These are phyloP conservation scores for Oreochromis aureus DNA, from an alignment of 2,113 vertebrate species.

Conservation along the genomic window DNA sequence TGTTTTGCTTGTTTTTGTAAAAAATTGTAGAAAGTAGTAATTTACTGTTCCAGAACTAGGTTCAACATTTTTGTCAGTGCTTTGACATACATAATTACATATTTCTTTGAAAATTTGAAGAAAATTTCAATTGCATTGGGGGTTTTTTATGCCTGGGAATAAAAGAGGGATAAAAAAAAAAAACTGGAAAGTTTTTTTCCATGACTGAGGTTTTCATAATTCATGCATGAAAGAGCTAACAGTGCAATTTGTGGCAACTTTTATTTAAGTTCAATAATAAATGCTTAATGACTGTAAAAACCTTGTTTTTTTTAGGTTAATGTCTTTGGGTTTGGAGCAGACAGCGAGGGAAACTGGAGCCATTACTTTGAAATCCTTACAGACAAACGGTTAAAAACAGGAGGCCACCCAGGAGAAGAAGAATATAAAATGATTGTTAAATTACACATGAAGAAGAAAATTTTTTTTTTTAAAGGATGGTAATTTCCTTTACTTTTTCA, in stretches of 20 bases:
- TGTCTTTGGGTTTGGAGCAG: neutral
- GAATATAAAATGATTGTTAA: neutral
- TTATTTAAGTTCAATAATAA: neutral
- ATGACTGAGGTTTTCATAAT: neutral
- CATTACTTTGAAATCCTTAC: neutral
- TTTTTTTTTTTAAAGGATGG: neutral
- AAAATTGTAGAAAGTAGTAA: neutral
- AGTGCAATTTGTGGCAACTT: neutral
- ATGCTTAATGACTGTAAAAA: neutral
- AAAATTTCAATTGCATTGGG: neutral
- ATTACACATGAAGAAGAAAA: neutral
- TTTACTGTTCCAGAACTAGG: neutral
- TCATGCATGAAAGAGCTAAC: neutral
- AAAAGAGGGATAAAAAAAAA: neutral
- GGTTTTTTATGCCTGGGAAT: accelerated
- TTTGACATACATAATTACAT: neutral
- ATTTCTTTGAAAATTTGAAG: neutral
- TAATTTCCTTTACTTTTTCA: accelerated
- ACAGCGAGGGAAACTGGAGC: neutral
- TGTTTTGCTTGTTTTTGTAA: neutral
- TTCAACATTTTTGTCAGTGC: neutral
- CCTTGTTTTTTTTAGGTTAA: neutral
- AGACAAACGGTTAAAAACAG: neutral
- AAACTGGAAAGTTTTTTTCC: neutral
- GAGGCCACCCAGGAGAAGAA: neutral